phyloP scores from a whole-genome alignment of 2,113 vertebrate genomes.

The Chaenocephalus aceratus region DNA sequence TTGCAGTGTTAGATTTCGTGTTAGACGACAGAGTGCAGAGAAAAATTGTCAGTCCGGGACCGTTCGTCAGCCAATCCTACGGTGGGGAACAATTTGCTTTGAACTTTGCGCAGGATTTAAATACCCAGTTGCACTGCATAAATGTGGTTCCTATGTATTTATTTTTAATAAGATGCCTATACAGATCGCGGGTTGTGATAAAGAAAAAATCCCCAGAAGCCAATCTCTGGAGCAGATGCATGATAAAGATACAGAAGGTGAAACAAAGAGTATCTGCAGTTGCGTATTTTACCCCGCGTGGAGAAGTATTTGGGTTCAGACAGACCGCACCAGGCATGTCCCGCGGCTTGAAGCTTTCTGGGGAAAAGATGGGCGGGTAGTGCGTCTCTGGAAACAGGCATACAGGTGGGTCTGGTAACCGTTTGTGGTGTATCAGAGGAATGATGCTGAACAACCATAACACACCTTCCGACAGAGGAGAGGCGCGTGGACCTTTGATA shows the following conservation, averaged over 20 bases:
- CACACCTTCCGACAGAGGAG: slow-evolving; percentile 53
- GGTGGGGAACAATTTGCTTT: slow-evolving; percentile 64
- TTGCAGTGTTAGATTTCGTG: slow-evolving; percentile 53
- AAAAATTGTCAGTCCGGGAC: slow-evolving; percentile 73
- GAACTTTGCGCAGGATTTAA: slow-evolving; percentile 79
- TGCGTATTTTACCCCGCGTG: slow-evolving; percentile 66
- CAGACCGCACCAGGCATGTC: slow-evolving; percentile 51
- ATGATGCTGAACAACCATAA: slow-evolving; percentile 26
- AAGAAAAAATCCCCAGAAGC: slow-evolving; percentile 16
- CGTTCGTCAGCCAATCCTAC: slow-evolving; percentile 65
- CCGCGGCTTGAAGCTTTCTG: slow-evolving; percentile 43
- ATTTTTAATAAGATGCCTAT: slow-evolving; percentile 20
- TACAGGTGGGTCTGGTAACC: slow-evolving; percentile 69
- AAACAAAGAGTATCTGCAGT: slow-evolving; percentile 75
- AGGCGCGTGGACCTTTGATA: slow-evolving; percentile 24
- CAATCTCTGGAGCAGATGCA: slow-evolving; percentile 64
- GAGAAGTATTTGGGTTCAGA: slow-evolving; percentile 73
- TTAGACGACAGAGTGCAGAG: slow-evolving; percentile 64
- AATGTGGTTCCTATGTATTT: slow-evolving; percentile 25
- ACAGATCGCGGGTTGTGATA: slow-evolving; percentile 20
- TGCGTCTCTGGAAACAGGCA: slow-evolving; percentile 49
- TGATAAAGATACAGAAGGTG: slow-evolving; percentile 63
- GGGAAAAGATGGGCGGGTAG: slow-evolving; percentile 26
- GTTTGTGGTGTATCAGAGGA: slow-evolving; percentile 19
- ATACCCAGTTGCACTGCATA: slow-evolving; percentile 54